Conservation (phyloP, 2,113 vertebrate genomes). For the Bufo gargarizans region DNA sequence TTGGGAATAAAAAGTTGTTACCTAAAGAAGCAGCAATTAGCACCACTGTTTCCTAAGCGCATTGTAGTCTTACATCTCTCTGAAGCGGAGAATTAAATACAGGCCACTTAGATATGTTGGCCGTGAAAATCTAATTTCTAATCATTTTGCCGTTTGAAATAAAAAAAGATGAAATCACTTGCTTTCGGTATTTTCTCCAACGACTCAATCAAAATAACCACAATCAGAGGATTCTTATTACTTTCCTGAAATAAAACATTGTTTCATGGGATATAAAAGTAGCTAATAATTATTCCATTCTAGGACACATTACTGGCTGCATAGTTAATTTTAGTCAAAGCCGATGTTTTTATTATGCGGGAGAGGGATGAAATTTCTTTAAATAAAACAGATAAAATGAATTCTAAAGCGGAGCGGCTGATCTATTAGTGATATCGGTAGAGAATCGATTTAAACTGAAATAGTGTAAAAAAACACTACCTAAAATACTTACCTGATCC, state of each 20-base stretch:
- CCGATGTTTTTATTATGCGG: constrained; percentile 19
- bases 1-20: constrained; percentile 13
- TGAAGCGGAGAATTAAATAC: neutral
- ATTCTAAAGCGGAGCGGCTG: neutral
- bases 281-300: constrained; percentile 54
- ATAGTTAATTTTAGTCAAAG: constrained; percentile 50
- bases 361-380: neutral
- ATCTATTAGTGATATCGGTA: neutral
- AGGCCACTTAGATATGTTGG: constrained; percentile 23
- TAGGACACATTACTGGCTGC: constrained; percentile 42
- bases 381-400: neutral
- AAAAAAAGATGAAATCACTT: constrained; percentile 41
- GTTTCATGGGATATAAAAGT: constrained; percentile 61
- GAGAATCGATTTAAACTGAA: too few species aligned
- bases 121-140: constrained; percentile 25
- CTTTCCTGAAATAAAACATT: constrained; percentile 70
- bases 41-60: neutral
- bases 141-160: constrained; percentile 21
- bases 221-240: constrained; percentile 69
- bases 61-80: neutral
- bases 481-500: too few species aligned
- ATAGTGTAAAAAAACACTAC: too few species aligned
- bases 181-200: constrained; percentile 36
- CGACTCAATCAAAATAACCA: constrained; percentile 66
- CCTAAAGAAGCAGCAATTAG: neutral